Conservation (phyloP, 2,888 invertebrate species). For the Calameuta pallipes region DNA sequence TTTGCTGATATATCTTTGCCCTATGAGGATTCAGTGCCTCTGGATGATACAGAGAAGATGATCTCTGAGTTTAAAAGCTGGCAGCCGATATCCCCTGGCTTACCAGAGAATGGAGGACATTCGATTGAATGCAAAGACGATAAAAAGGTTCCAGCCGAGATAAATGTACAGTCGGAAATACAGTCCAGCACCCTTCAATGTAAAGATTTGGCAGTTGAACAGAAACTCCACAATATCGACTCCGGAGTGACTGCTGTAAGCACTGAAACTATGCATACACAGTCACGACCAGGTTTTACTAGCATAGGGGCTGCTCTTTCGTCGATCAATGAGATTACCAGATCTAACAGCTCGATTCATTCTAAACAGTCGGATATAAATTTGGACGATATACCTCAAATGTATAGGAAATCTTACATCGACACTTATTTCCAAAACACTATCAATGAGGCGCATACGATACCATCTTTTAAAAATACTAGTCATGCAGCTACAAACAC, state of each 20-base stretch:
- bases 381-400: constrained; percentile 22
- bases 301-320: not conserved
- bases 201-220: not conserved
- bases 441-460: constrained; percentile 22
- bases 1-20: constrained; percentile 43
- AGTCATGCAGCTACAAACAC: constrained; percentile 37
- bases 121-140: not conserved
- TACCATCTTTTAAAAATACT: constrained; percentile 13
- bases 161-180: not conserved
- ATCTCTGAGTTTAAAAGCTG: constrained; percentile 49
- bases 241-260: not conserved
- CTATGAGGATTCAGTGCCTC: constrained; percentile 41
- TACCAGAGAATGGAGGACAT: not conserved
- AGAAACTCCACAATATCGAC: not conserved
- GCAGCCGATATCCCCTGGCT: constrained; percentile 29
- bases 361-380: constrained; percentile 22
- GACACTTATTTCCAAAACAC: constrained; percentile 23
- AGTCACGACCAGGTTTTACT: not conserved
- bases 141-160: not conserved
- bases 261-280: not conserved
- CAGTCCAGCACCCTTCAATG: not conserved
- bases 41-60: constrained; percentile 45
- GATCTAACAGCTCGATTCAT: constrained; percentile 12
- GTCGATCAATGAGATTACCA: constrained; percentile 22
- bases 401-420: constrained; percentile 25